A percentile compares a stretch with the other conserved stretches of the same genome.
Conservation (phyloP, 2,797 vertebrate species). For the Serranus cabrilla region DNA sequence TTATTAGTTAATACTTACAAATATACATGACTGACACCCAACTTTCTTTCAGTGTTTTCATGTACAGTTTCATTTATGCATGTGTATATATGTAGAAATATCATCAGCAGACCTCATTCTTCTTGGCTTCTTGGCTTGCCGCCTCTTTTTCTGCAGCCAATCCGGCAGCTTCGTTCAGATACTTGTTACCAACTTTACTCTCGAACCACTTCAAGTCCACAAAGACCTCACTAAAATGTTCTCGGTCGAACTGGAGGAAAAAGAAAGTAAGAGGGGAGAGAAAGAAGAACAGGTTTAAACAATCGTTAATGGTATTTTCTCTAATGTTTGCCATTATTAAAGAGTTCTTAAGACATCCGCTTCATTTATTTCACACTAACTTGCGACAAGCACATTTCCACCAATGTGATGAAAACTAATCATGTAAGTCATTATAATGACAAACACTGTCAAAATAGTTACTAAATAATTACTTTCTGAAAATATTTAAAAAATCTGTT, state of each 20-base stretch:
- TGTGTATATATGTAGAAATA: not conserved
- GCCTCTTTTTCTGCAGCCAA: slow-evolving; percentile 95
- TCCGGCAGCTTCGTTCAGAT: slow-evolving; percentile 97
- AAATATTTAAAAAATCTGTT: too few relatives aligned
- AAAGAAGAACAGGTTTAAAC: not conserved
- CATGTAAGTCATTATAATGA: too few relatives aligned
- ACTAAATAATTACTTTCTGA: too few relatives aligned
- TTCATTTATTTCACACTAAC: too few relatives aligned
- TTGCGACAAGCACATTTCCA: too few relatives aligned
- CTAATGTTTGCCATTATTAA: not conserved
- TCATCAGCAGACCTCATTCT: slow-evolving; percentile 80
- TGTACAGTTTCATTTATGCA: too few relatives aligned
- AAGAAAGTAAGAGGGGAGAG: not conserved
- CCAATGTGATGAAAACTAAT: too few relatives aligned
- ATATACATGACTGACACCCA: not conserved
- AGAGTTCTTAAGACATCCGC: not conserved
- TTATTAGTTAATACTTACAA: not conserved
- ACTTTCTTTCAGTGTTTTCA: too few relatives aligned
- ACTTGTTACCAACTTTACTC: slow-evolving; percentile 99
- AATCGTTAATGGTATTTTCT: not conserved
- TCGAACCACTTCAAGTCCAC: slow-evolving; percentile 99
- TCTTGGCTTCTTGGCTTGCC: slow-evolving; percentile 83
- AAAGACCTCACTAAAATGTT: slow-evolving; percentile 97
- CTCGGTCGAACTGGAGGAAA: slow-evolving; percentile 92
- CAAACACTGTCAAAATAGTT: too few relatives aligned